Conservation (phyloP, 1,140 invertebrate genomes). For the Phymastichus coffea region DNA sequence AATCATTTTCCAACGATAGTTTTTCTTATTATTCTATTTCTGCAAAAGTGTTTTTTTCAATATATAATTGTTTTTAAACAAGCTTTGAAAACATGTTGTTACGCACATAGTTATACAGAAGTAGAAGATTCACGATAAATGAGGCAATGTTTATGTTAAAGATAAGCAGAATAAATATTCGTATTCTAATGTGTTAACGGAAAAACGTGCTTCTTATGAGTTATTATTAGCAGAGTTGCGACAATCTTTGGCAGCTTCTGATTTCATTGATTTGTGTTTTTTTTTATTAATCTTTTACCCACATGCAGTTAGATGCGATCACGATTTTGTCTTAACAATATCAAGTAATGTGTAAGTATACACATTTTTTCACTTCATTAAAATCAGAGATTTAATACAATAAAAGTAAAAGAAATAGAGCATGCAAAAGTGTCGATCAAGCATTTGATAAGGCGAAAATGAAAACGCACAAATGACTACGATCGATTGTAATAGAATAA, state of each 20-base stretch:
- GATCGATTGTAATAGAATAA: too few species aligned
- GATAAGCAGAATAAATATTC: background rate
- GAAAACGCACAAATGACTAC: too few species aligned
- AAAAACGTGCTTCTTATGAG: conserved; percentile 36
- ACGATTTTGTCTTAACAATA: conserved; percentile 24
- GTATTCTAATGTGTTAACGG: too few species aligned
- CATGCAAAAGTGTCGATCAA: too few species aligned
- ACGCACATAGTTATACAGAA: background rate
- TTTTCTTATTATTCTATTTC: conserved; percentile 16
- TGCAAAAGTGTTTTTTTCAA: conserved; percentile 18
- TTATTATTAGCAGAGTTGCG: conserved; percentile 22
- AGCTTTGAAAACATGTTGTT: conserved; percentile 6
- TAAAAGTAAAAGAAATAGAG: too few species aligned
- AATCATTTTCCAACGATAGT: conserved; percentile 20
- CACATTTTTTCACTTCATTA: conserved; percentile 30
- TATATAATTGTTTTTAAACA: conserved; percentile 13
- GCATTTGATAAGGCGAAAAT: too few species aligned
- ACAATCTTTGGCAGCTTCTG: conserved; percentile 28
- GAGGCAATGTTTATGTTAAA: background rate
- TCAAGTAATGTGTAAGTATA: conserved; percentile 20
- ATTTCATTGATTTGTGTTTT: conserved; percentile 22
- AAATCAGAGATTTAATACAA: conserved; percentile 31
- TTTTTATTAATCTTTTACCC: conserved; percentile 3
- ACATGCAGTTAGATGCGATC: conserved; percentile 23
- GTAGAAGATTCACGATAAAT: background rate